Evolutionary conservation across 2,797 vertebrate genomes (phyloP), one percentile per base, ranked within the genome.

Genomic region (Gymnocypris eckloni): DNA sequence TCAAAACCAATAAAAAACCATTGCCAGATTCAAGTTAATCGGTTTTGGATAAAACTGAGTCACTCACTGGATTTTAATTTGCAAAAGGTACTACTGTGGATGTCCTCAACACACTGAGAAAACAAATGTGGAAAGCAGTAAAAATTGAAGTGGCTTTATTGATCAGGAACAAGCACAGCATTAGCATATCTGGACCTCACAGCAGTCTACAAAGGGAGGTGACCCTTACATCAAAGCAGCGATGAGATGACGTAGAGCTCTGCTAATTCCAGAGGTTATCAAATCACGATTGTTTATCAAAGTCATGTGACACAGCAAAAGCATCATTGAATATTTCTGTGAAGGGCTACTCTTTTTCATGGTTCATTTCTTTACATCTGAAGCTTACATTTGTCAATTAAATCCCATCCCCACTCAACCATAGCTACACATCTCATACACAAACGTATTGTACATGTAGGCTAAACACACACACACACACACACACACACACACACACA

Each of bases 121-220:
- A 75, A 86, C 20, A 66, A 80, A 52, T 66, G 22, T 81, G 33
- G 22, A 75, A 54, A 81, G 56, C 84, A 10, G n/a, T 87, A 90
- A 70, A 87, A 90, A 90, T 79, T 69, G 85, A 87, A 88, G 86
- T 86, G 87, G 72, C 81, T 90, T 90, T 88, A 90, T 88, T 90
- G 89, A 88, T 88, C 88, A 90, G 87, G 89, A 90, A 90, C 89
- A 88, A 88, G 89, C 89, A 90, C 87, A 90, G 88, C 89, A 90
- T 85, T 90, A 90, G 87, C 89, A 90, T 88, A 87, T 88, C 83
- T 87, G 87, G 84, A 90, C 84, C 87, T 88, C 83, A 90, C 89
- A 87, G 87, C 86, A 86, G 82, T 87, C 87, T 87, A 90, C 89
- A 88, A 90, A 88, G 87, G 81, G 86, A 88, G 87, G 81, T 87